phyloP scores from a whole-genome alignment of 2,113 vertebrate genomes.

The Callaeas wilsoni region DNA sequence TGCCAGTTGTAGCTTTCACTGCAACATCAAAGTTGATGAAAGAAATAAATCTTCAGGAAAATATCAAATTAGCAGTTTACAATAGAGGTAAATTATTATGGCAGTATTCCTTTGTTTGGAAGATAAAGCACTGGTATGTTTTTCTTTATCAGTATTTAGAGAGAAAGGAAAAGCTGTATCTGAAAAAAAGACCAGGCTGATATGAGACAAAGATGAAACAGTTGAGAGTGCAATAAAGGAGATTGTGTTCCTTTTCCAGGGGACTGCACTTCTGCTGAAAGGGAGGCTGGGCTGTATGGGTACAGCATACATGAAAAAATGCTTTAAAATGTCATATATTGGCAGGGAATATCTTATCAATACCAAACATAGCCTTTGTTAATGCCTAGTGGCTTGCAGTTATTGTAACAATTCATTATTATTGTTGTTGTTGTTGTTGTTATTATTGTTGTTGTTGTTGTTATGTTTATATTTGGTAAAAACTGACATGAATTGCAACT shows the following conservation, averaged over 20 bases:
- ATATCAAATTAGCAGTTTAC: not conserved
- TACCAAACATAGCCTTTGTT: not conserved
- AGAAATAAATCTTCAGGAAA: not conserved
- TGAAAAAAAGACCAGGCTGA: not conserved
- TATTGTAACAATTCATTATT: not conserved
- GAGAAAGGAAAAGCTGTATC: not conserved
- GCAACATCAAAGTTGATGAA: not conserved
- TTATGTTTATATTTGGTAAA: not conserved
- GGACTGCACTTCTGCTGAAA: not conserved
- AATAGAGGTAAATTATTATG: not conserved
- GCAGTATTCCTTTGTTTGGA: not conserved
- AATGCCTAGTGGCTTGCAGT: not conserved
- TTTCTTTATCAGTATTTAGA: not conserved
- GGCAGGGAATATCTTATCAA: not conserved
- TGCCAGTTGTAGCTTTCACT: not conserved
- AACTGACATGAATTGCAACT: not conserved
- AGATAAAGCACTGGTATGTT: not conserved
- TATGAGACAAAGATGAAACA: not conserved
- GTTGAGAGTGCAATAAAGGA: not conserved
- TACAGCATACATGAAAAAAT: not conserved
- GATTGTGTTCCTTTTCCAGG: not conserved
- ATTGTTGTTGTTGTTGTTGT: fast-evolving
- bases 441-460: not conserved
- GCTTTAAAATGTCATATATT: not conserved
- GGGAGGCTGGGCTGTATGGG: not conserved